A percentile compares a stretch with the other conserved stretches of the same genome.
Evolutionary conservation across 2,113 vertebrate species (phyloP).

Genomic region (Varanus komodoensis): DNA sequence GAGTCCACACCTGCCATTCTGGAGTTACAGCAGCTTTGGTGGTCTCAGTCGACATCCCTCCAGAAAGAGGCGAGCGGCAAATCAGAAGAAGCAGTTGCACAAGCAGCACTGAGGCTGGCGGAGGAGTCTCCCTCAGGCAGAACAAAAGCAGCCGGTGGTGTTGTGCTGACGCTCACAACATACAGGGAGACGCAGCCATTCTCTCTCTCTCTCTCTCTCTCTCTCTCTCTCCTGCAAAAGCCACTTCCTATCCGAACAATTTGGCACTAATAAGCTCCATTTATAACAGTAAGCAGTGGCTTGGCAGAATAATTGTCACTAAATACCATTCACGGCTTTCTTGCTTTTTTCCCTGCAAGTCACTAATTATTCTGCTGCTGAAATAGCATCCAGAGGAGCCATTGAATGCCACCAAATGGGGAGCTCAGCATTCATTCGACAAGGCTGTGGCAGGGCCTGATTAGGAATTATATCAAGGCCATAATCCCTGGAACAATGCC

Average conservation of each 20-base stretch:
- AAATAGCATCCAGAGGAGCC: slow-evolving; percentile 79
- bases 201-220: slow-evolving; percentile 27
- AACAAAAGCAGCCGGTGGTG: slow-evolving; percentile 47
- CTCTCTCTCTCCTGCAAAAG: slow-evolving; percentile 70
- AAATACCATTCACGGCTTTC: slow-evolving; percentile 82
- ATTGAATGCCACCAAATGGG: slow-evolving; percentile 76
- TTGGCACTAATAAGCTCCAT: slow-evolving; percentile 83
- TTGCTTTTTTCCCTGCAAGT: slow-evolving; percentile 78
- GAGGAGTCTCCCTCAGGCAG: not conserved
- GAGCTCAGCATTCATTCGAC: slow-evolving; percentile 68
- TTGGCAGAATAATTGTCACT: slow-evolving; percentile 83
- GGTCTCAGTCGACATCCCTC: not conserved
- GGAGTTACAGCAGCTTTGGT: too few relatives aligned
- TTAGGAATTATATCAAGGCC: slow-evolving; percentile 70
- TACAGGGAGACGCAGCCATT: slow-evolving; percentile 77
- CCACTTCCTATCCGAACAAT: slow-evolving; percentile 84
- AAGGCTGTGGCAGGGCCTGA: slow-evolving; percentile 67
- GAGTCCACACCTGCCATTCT: not conserved
- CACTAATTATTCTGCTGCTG: slow-evolving; percentile 81
- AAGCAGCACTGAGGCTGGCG: not conserved
- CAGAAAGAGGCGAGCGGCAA: not conserved
- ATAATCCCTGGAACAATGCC: slow-evolving; percentile 71
- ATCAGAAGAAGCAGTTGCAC: accelerated
- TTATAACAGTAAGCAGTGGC: slow-evolving; percentile 82
- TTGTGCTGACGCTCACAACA: slow-evolving; percentile 72